phyloP scores from a whole-genome alignment of 2,888 invertebrate genomes.

The Tryphoninae sp. region DNA sequence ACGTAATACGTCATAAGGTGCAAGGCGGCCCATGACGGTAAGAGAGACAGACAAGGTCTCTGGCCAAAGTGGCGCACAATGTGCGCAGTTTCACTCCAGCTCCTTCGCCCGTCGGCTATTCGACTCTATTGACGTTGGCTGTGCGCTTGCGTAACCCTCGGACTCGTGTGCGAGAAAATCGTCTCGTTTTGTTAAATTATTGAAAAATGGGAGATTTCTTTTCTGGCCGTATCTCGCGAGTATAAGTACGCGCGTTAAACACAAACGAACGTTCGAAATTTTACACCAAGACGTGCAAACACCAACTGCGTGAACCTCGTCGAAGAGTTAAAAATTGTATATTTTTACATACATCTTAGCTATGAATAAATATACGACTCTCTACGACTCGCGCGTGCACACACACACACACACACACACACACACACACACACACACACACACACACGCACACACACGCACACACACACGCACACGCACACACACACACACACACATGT shows the following conservation, averaged over 20 bases:
- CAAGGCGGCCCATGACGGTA: constrained; percentile 36
- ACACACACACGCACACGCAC: too few species aligned
- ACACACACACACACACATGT: too few species aligned
- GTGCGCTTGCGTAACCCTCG: constrained; percentile 51
- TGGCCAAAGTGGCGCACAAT: constrained; percentile 44
- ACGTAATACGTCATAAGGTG: constrained; percentile 55
- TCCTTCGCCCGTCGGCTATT: constrained; percentile 18
- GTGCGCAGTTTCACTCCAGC: constrained; percentile 39
- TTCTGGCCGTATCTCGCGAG: constrained; percentile 8
- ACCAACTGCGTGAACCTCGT: too few species aligned
- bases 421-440: too few species aligned
- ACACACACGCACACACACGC: too few species aligned
- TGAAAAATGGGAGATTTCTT: constrained; percentile 2
- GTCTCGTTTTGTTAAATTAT: constrained; percentile 35
- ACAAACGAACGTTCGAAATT: constrained; percentile 21
- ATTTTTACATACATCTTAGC: too few species aligned
- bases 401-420: too few species aligned
- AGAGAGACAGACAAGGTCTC: constrained; percentile 61
- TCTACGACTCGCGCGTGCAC: too few species aligned
- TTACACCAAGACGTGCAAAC: too few species aligned
- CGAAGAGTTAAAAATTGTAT: too few species aligned
- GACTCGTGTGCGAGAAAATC: constrained; percentile 40
- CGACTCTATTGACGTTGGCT: constrained; percentile 12
- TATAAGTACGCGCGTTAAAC: constrained; percentile 26
- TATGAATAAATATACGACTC: too few species aligned